A percentile compares a stretch with the other conserved stretches of the same genome.
These are phyloP conservation scores for Cosmorhoe ocellata DNA, from an alignment of 2,888 invertebrate species.

Conservation along the genomic window DNA sequence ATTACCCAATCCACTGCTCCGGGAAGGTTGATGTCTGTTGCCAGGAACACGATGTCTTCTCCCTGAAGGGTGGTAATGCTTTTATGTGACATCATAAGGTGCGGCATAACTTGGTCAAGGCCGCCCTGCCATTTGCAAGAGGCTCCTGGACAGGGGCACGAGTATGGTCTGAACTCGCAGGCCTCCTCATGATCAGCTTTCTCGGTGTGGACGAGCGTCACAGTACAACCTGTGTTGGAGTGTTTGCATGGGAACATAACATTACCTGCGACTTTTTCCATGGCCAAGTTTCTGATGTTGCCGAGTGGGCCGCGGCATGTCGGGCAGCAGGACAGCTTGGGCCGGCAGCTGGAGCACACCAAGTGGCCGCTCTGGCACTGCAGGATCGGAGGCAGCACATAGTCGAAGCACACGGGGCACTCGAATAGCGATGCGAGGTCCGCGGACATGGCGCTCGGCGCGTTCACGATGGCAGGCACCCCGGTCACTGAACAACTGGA, in stretches of 20 bases:
- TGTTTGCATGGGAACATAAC: slow-evolving; percentile 99
- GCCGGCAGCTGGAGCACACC: slow-evolving; percentile 98
- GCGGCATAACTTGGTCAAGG: slow-evolving; percentile 98
- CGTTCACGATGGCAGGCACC: slow-evolving; percentile 80
- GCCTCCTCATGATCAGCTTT: slow-evolving; percentile 99
- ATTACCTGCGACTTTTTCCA: slow-evolving; percentile 99
- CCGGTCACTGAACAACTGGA: slow-evolving; percentile 79
- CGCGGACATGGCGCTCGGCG: slow-evolving; percentile 88
- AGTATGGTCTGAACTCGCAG: slow-evolving; percentile 98
- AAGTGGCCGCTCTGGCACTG: slow-evolving; percentile 99
- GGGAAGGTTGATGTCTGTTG: slow-evolving; percentile 99
- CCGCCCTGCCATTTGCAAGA: slow-evolving; percentile 99
- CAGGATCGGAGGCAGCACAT: slow-evolving; percentile 98
- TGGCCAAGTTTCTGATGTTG: slow-evolving; percentile 98
- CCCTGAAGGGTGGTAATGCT: slow-evolving; percentile 99
- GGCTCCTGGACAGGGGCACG: slow-evolving; percentile 99
- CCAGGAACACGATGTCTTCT: slow-evolving; percentile 99
- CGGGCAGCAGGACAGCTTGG: slow-evolving; percentile 98
- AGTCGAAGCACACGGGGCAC: slow-evolving; percentile 99
- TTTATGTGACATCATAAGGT: slow-evolving; percentile 98
- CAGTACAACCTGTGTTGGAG: slow-evolving; percentile 96
- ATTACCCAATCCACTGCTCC: slow-evolving; percentile 99
- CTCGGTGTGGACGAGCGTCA: slow-evolving; percentile 96
- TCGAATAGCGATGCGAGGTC: slow-evolving; percentile 96
- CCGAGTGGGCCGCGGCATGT: slow-evolving; percentile 98